Evolutionary conservation across 2,888 invertebrate genomes (phyloP).

Genomic region (Amorpha juglandis): DNA sequence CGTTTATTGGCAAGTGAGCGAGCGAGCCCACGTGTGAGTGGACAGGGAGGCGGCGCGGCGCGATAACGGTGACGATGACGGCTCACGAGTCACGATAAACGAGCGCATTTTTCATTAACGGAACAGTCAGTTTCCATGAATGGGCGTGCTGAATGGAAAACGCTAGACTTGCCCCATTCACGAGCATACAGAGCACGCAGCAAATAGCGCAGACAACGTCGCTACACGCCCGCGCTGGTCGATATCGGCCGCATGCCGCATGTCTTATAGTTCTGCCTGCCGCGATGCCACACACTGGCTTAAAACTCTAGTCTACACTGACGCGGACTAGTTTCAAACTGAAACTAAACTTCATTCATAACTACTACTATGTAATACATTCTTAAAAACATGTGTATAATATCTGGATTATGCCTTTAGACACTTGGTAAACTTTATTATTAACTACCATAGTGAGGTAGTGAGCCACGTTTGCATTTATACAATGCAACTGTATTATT

Average conservation of each 20-base stretch:
- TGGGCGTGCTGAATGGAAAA: slow-evolving; percentile 79
- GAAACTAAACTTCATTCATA: slow-evolving; percentile 36
- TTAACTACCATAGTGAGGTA: slow-evolving; percentile 19
- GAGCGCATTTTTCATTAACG: slow-evolving; percentile 79
- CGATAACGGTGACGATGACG: slow-evolving; percentile 53
- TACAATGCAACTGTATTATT: too few species aligned
- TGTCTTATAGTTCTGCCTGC: not conserved
- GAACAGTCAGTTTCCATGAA: slow-evolving; percentile 80
- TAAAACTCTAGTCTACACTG: slow-evolving; percentile 3
- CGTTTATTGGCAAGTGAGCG: slow-evolving; percentile 27
- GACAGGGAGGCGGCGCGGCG: slow-evolving; percentile 38
- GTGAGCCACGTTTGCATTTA: too few species aligned
- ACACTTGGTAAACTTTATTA: slow-evolving; percentile 30
- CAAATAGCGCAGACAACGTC: slow-evolving; percentile 38
- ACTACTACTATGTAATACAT: slow-evolving; percentile 27
- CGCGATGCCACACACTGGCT: not conserved
- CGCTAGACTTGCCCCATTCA: slow-evolving; percentile 74
- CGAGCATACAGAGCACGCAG: slow-evolving; percentile 36
- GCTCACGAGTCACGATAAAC: slow-evolving; percentile 58
- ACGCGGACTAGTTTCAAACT: not conserved
- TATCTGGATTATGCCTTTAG: slow-evolving; percentile 31
- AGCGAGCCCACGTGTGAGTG: slow-evolving; percentile 55
- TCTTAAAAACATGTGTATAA: slow-evolving; percentile 18
- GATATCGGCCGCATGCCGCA: slow-evolving; percentile 1
- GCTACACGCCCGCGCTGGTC: not conserved